Percentiles rank a stretch among this genome's conserved stretches.
Conservation (phyloP, 2,113 vertebrate species). For the Gambusia affinis region DNA sequence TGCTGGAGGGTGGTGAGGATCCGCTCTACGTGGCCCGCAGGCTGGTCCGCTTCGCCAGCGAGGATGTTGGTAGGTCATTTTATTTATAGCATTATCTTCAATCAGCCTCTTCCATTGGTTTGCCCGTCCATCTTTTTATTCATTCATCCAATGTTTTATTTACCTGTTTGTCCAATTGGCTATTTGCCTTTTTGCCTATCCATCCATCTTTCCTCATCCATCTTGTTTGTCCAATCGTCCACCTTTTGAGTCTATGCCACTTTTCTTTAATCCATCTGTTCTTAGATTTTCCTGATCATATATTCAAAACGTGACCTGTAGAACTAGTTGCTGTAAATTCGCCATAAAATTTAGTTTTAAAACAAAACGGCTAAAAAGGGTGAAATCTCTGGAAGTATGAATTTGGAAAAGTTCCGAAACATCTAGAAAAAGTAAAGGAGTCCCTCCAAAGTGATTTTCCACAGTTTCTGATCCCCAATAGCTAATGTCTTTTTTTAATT, state of each 20-base stretch:
- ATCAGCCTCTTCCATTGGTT: too few relatives aligned
- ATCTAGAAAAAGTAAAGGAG: not conserved
- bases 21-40: conserved; percentile 94
- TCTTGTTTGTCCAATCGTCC: not conserved
- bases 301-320: not conserved
- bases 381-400: too few relatives aligned
- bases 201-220: too few relatives aligned
- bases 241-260: not conserved
- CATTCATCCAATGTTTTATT: not conserved
- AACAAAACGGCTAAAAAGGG: too few relatives aligned
- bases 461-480: not conserved
- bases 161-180: too few relatives aligned
- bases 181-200: too few relatives aligned
- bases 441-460: not conserved
- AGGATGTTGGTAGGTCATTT: conserved; percentile 90
- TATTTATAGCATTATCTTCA: not conserved
- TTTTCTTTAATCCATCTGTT: not conserved
- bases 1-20: conserved; percentile 97
- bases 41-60: conserved; percentile 94
- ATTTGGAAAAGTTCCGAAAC: too few relatives aligned
- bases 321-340: too few relatives aligned
- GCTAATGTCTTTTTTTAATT: not conserved
- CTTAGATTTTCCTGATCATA: not conserved
- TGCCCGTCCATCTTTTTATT: too few relatives aligned
- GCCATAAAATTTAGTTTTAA: too few relatives aligned